Conservation (phyloP, 2,797 vertebrate genomes). For the Smutsia temminckii region DNA sequence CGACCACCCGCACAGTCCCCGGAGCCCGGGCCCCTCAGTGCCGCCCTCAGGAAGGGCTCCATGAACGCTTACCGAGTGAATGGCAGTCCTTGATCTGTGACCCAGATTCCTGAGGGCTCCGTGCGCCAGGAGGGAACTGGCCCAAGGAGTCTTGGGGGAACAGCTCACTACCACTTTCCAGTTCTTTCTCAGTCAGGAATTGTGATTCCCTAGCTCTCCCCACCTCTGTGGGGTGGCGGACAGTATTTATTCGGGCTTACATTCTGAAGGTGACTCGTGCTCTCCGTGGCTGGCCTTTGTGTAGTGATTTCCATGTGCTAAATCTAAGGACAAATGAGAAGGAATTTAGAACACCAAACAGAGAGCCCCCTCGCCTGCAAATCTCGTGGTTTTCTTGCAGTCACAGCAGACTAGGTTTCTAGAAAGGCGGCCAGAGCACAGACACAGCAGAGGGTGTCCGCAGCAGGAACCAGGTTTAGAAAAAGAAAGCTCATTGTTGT, state of each 20-base stretch:
- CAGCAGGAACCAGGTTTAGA: not conserved
- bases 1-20: not conserved
- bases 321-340: not conserved
- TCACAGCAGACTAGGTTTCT: not conserved
- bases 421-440: too few species aligned
- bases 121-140: not conserved
- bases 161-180: not conserved
- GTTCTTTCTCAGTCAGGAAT: not conserved
- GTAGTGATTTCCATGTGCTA: not conserved
- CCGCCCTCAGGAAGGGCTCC: not conserved
- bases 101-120: not conserved
- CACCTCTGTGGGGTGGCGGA: not conserved
- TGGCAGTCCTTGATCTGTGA: not conserved
- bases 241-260: not conserved
- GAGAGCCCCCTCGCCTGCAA: not conserved
- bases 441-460: too few species aligned
- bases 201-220: not conserved
- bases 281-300: not conserved
- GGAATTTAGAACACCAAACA: not conserved
- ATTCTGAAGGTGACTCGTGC: not conserved
- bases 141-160: not conserved
- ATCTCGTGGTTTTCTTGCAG: not conserved
- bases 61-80: not conserved
- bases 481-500: not conserved
- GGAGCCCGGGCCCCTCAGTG: too few species aligned